Conservation (phyloP, 2,113 vertebrate genomes). For the Raphicerus campestris region DNA sequence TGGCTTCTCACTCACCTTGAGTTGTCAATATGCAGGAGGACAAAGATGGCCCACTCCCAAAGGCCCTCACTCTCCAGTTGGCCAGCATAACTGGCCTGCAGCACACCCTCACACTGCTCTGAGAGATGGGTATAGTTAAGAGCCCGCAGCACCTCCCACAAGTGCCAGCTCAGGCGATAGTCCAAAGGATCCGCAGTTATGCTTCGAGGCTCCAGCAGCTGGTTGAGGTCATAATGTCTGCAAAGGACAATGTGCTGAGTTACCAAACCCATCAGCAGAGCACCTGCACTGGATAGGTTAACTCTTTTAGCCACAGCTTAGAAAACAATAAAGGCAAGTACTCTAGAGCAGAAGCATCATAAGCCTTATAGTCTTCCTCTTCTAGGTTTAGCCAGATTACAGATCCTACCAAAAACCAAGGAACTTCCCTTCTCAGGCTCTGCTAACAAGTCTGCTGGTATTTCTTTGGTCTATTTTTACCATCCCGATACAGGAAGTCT, state of each 20-base stretch:
- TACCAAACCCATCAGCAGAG: background rate
- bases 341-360: background rate
- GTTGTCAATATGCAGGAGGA: conserved; percentile 90
- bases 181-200: conserved; percentile 90
- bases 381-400: background rate
- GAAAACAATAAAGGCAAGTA: conserved; percentile 20
- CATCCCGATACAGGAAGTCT: background rate
- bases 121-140: conserved; percentile 91
- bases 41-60: conserved; percentile 93
- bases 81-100: conserved; percentile 91
- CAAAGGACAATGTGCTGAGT: background rate
- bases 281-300: background rate
- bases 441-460: background rate
- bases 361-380: background rate
- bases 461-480: background rate
- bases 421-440: background rate
- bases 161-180: conserved; percentile 94
- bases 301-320: background rate
- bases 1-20: conserved; percentile 76
- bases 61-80: conserved; percentile 92
- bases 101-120: conserved; percentile 82
- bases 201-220: conserved; percentile 91
- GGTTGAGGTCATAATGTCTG: conserved; percentile 91
- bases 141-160: conserved; percentile 92
- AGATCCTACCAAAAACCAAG: background rate